phyloP scores from a whole-genome alignment of 2,797 vertebrate species.

The Clarias fuscus region DNA sequence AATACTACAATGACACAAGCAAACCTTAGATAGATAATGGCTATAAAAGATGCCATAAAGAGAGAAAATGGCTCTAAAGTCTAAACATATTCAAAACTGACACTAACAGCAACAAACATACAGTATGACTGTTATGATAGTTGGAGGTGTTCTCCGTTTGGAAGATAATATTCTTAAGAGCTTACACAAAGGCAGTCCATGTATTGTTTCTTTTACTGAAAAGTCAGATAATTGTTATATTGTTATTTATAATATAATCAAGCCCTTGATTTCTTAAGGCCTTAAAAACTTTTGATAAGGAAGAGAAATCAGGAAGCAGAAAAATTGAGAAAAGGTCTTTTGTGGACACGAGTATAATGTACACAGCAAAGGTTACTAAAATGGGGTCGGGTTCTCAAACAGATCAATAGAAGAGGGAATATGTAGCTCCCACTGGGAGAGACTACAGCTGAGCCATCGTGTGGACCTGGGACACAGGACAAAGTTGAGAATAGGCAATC shows the following conservation, averaged over 20 bases:
- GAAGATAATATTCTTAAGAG: slow-evolving; percentile 14
- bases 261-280: slow-evolving; percentile 19
- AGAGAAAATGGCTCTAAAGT: slow-evolving; percentile 26
- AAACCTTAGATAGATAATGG: not conserved
- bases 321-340: not conserved
- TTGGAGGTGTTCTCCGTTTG: not conserved
- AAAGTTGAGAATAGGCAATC: slow-evolving; percentile 28
- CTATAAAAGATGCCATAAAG: slow-evolving; percentile 20
- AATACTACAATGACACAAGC: not conserved
- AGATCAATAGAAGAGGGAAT: slow-evolving; percentile 45
- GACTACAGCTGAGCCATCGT: not conserved
- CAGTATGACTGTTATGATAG: not conserved
- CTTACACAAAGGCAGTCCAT: not conserved
- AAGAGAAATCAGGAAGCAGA: not conserved
- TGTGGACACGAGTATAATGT: not conserved
- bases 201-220: not conserved
- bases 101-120: not conserved
- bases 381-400: slow-evolving; percentile 27
- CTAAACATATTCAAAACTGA: not conserved
- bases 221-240: not conserved
- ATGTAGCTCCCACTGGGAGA: not conserved
- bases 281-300: slow-evolving; percentile 11
- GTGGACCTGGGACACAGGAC: not conserved
- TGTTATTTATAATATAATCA: not conserved
- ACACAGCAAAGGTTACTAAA: slow-evolving; percentile 27